Evolutionary conservation across 2,888 invertebrate species (phyloP).

Genomic region (Lasioglossum lativentre): DNA sequence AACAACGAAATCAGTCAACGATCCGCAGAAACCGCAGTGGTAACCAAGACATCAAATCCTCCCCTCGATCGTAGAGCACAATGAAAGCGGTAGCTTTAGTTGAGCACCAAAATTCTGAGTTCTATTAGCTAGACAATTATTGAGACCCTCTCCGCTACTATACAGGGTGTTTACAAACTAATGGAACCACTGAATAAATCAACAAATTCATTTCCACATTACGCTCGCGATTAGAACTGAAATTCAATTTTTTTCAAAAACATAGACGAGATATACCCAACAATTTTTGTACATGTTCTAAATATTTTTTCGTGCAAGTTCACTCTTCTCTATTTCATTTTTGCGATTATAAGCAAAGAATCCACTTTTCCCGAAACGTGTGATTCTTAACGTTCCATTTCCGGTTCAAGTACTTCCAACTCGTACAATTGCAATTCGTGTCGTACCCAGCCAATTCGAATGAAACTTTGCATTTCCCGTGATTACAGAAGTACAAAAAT

Average conservation of each 20-base stretch:
- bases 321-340: neutral
- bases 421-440: neutral
- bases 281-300: no score
- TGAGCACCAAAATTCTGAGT: neutral
- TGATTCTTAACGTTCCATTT: neutral
- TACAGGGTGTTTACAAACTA: neutral
- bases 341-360: neutral
- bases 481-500: neutral
- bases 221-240: no score
- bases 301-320: neutral
- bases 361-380: neutral
- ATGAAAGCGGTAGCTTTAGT: neutral
- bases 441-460: neutral
- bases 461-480: neutral
- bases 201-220: neutral
- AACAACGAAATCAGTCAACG: slow-evolving; percentile 13
- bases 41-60: slow-evolving; percentile 2
- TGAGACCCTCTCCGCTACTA: no score
- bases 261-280: no score
- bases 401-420: neutral
- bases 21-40: slow-evolving; percentile 12
- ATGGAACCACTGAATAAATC: neutral
- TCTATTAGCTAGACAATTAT: neutral
- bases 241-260: no score
- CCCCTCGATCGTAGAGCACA: neutral